Evolutionary conservation across 2,888 invertebrate species (phyloP).

Genomic region (Bimastos eiseni): DNA sequence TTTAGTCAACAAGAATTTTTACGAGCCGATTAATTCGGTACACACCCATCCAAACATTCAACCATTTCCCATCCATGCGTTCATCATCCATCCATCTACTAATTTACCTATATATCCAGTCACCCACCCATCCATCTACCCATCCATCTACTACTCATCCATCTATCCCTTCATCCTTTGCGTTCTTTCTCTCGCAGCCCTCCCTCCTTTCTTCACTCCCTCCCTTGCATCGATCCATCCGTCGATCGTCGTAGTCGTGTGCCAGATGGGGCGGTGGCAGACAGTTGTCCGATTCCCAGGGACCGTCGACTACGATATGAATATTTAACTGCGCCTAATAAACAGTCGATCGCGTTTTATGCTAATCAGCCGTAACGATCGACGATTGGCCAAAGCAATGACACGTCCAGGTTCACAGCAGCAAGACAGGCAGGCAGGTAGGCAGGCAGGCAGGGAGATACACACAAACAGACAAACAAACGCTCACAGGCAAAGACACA

Average conservation of each 20-base stretch:
- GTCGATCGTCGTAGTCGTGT: neutral
- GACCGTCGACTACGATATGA: neutral
- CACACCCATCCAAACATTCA: too few species aligned
- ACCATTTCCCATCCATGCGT: too few species aligned
- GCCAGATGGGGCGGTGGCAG: neutral
- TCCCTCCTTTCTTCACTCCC: neutral
- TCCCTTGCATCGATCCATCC: neutral
- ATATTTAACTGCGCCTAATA: neutral
- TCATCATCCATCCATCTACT: neutral
- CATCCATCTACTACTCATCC: too few species aligned
- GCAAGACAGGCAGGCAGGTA: neutral
- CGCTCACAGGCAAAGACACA: neutral
- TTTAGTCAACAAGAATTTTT: too few species aligned
- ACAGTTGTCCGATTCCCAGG: neutral
- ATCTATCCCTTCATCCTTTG: too few species aligned
- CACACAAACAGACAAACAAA: neutral
- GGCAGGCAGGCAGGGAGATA: neutral
- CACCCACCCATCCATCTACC: neutral
- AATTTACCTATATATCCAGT: neutral
- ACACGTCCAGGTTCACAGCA: slow-evolving; percentile 5
- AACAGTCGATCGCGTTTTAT: slow-evolving; percentile 7
- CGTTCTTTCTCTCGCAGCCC: too few species aligned
- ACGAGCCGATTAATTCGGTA: too few species aligned
- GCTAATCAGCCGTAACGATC: slow-evolving; percentile 1
- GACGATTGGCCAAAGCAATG: neutral